phyloP scores from a whole-genome alignment of 1,140 invertebrate genomes.

The Neotoxoptera formosana region DNA sequence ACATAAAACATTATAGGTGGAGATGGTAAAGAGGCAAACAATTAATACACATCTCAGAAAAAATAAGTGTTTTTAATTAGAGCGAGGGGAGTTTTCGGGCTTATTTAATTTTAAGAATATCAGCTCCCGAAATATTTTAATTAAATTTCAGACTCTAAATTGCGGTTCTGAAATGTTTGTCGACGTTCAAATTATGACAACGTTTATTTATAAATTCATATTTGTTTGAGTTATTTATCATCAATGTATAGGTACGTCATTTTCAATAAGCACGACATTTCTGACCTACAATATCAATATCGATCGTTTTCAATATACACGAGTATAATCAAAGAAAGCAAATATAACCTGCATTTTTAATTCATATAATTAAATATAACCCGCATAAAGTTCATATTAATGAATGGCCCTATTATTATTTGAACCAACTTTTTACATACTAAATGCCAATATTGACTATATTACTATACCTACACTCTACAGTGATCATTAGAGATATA shows the following conservation, averaged over 20 bases:
- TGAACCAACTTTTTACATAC: too few relatives aligned
- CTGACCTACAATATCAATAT: constrained; percentile 11
- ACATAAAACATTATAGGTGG: not conserved
- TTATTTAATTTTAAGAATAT: not conserved
- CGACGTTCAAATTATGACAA: not conserved
- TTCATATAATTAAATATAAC: not conserved
- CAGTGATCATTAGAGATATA: too few relatives aligned
- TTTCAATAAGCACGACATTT: not conserved
- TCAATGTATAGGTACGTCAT: not conserved
- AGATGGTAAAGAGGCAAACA: not conserved
- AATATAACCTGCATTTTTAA: not conserved
- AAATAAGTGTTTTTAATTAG: not conserved
- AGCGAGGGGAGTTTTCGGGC: not conserved
- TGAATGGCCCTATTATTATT: too few relatives aligned
- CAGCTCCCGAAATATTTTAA: not conserved
- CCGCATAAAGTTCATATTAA: too few relatives aligned
- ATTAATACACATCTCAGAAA: not conserved
- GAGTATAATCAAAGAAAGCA: constrained; percentile 7
- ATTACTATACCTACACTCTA: too few relatives aligned
- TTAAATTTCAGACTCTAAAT: not conserved
- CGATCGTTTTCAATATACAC: not conserved
- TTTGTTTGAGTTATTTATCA: not conserved
- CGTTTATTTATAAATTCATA: not conserved
- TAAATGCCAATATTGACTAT: too few relatives aligned
- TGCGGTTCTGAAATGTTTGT: not conserved